phyloP scores from a whole-genome alignment of 2,797 vertebrate species.

The Tiaroga cobitis region DNA sequence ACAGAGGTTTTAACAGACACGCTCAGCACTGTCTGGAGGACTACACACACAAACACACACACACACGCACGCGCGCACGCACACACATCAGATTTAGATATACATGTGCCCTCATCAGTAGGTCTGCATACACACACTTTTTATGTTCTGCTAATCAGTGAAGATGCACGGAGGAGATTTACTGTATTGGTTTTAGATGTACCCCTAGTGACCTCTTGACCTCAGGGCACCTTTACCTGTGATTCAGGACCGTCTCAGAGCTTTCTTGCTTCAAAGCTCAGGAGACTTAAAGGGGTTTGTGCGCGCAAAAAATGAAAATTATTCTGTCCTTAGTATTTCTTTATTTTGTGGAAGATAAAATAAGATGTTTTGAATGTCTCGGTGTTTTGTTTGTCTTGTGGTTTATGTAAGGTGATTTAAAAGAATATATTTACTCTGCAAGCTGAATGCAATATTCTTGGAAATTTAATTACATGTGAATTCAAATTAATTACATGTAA shows the following conservation, averaged over 20 bases:
- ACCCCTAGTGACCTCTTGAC: constrained; percentile 34
- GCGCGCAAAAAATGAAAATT: too few relatives aligned
- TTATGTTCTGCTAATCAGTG: constrained; percentile 52
- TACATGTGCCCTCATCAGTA: constrained; percentile 39
- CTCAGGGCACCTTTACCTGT: constrained; percentile 44
- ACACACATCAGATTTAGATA: constrained; percentile 34
- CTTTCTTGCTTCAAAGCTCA: not conserved
- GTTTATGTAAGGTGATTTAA: not conserved
- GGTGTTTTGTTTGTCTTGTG: not conserved
- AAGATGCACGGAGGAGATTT: constrained; percentile 19
- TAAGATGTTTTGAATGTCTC: not conserved
- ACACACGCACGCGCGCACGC: not conserved
- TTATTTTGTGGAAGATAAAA: constrained; percentile 11
- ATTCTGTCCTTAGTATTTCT: too few relatives aligned
- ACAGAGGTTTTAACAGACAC: constrained; percentile 43
- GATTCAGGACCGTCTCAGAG: constrained; percentile 6
- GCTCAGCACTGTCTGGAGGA: constrained; percentile 23
- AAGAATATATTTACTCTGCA: not conserved
- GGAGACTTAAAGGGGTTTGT: not conserved
- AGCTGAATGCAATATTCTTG: not conserved
- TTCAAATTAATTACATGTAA: too few relatives aligned
- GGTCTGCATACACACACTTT: constrained; percentile 26
- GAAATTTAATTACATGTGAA: not conserved
- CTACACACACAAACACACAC: not conserved
- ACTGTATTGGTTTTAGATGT: constrained; percentile 28